Evolutionary conservation across 2,888 invertebrate genomes (phyloP), one percentile per base, ranked within the genome.

Genomic region (Chymomyza caudatula): DNA sequence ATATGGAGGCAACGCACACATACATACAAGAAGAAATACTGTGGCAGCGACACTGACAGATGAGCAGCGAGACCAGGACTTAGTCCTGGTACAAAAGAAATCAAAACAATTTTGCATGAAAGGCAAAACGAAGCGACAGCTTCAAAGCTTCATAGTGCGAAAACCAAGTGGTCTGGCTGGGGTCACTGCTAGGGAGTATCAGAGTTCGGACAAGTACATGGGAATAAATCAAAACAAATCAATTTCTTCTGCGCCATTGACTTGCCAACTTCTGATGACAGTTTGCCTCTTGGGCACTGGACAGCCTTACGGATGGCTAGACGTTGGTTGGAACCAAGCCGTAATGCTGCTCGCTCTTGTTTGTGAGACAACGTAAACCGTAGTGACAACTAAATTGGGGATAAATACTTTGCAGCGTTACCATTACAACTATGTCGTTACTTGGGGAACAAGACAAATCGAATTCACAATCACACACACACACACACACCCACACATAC

Each of bases 181-280:
- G 49, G 43, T 15, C n/a, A n/a, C 42, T 49, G n/a, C 23, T n/a
- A 11, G 43, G 43, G 51, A 54, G 20, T n/a, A n/a, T n/a, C n/a
- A n/a, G n/a, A n/a, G n/a, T 25, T 20, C n/a, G n/a, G n/a, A n/a
- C 53, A 42, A 63, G 51, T 43, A 37, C 63, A 65, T 58, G 61
- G 59, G 63, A 72, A 80, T 84, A 84, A 80, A 84, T 80, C 84
- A 81, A 84, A 81, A 76, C 81, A 80, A 80, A 80, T 84, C 81
- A 77, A 84, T 80, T 81, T 68, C 77, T 79, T 79, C 81, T 83
- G 53, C 70, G 58, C 76, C 84, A 80, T 83, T 83, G 77, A 77
- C 65, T 77, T 61, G 71, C 37, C 65, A 71, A 71, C 67, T 69
- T 75, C 71, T 71, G 74, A 61, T 76, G 83, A 78, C 78, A 78